These are phyloP conservation scores for Antidorcas marsupialis DNA, from an alignment of 2,113 vertebrate genomes.

Conservation along the genomic window DNA sequence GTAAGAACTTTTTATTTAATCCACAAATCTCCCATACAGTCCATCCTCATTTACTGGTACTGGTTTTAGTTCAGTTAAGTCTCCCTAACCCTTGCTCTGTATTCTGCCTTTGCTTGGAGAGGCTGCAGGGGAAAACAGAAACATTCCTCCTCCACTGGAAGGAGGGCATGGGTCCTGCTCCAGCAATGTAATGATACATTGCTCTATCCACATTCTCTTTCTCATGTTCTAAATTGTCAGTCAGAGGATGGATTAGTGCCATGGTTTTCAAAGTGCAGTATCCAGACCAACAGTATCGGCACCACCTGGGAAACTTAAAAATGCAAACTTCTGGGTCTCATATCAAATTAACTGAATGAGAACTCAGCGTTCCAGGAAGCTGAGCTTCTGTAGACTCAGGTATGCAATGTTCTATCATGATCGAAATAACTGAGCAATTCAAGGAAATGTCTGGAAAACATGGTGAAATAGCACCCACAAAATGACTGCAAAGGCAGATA, in stretches of 20 bases:
- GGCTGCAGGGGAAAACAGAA: background rate
- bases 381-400: background rate
- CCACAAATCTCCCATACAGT: background rate
- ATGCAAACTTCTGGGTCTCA: background rate
- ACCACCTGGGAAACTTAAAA: background rate
- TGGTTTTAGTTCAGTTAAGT: background rate
- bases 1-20: slow-evolving; percentile 30
- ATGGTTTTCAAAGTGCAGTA: background rate
- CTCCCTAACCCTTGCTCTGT: background rate
- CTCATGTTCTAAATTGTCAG: background rate
- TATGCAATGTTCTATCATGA: background rate
- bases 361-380: background rate
- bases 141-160: background rate
- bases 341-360: background rate
- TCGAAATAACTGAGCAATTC: background rate
- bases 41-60: background rate
- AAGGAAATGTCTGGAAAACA: background rate
- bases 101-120: background rate
- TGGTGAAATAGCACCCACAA: background rate
- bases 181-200: background rate
- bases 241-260: background rate
- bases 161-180: background rate
- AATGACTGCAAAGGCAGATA: background rate
- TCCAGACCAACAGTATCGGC: background rate
- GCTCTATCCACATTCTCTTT: background rate